Base-by-base conservation (phyloP, 2,113 vertebrate species). In the Genyomyrus donnyi region DNA sequence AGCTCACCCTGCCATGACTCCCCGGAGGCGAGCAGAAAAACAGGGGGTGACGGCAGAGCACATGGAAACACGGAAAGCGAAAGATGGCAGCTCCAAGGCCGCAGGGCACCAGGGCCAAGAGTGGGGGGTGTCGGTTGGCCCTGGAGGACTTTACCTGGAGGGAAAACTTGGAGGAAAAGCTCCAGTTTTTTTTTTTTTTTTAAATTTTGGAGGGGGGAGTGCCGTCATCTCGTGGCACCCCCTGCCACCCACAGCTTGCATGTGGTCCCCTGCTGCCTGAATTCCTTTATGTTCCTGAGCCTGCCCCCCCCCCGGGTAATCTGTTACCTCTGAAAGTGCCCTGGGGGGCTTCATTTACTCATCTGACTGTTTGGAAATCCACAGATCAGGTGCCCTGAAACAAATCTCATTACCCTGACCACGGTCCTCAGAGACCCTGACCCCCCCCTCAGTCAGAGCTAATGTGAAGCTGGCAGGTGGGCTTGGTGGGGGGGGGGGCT, bases 311-410 rank as follows among this genome's bases (percentile, higher is more conserved):
- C 95, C 92, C 70, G 87, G 96, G 96, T 97, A 98, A 97, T 96
- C 96, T 94, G 93, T 96, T 96, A 96, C 95, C 95, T 94, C 95
- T 93, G 93, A 94, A 15, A 95, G 92, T 95, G 94, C 96, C 96
- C 96, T 88, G 93, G 91, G 95, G 96, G 93, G 96, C 95, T 97
- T 97, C 97, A 97, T 98, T 97, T 97, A 97, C 95, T 96, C 95
- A 94, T 95, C 96, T 96, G 96, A 96, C 96, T 95, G 95, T 96
- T 96, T 95, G 96, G 96, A 96, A 97, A 94, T 95, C 95, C 95
- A 96, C 94, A 95, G 96, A 97, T 96, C 93, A 96, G 96, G 96
- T 95, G 93, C 95, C 95, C 95, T 96, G 96, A 96, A 96, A 96
- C 96, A 96, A 97, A 97, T 97, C 95, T 95, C 93, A 96, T 97